These are phyloP conservation scores for Lasioglossum pauxillum DNA, from an alignment of 2,888 invertebrate genomes.

Conservation along the genomic window DNA sequence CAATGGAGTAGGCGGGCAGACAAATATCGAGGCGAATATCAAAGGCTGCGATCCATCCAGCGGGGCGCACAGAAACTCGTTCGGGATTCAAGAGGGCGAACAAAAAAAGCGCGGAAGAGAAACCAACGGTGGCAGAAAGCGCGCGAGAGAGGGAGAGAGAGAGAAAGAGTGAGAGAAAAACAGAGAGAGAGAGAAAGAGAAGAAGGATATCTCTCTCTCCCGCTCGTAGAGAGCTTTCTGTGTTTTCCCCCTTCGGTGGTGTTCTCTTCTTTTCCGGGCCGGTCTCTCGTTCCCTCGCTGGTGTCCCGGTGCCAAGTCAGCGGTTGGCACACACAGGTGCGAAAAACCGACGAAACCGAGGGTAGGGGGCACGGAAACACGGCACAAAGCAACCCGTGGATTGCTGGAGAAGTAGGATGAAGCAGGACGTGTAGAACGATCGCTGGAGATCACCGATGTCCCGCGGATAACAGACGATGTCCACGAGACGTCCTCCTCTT, in stretches of 20 bases:
- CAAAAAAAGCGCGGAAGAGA: neutral
- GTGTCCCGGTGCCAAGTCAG: slow-evolving; percentile 27
- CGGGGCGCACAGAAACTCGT: slow-evolving; percentile 40
- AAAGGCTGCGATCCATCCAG: slow-evolving; percentile 58
- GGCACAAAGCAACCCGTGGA: slow-evolving; percentile 35
- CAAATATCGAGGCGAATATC: slow-evolving; percentile 52
- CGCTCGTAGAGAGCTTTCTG: slow-evolving; percentile 12
- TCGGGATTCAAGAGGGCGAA: slow-evolving; percentile 43
- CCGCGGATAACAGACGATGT: neutral
- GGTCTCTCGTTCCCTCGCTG: neutral
- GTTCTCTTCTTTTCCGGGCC: slow-evolving; percentile 13
- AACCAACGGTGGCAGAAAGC: slow-evolving; percentile 1
- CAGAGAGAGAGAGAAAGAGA: neutral
- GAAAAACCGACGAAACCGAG: slow-evolving; percentile 10
- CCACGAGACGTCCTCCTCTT: neutral
- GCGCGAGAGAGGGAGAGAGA: neutral
- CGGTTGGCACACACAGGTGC: slow-evolving; percentile 46
- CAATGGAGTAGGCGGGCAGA: slow-evolving; percentile 30
- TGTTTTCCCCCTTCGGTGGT: neutral
- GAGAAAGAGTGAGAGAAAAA: neutral
- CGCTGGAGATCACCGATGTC: neutral
- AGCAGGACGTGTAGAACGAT: neutral
- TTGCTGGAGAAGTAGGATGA: neutral
- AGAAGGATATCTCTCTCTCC: neutral
- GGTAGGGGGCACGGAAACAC: slow-evolving; percentile 6